Evolutionary conservation across 2,113 vertebrate species (phyloP), one percentile per base, ranked within the genome.

Genomic region (Otis tarda): DNA sequence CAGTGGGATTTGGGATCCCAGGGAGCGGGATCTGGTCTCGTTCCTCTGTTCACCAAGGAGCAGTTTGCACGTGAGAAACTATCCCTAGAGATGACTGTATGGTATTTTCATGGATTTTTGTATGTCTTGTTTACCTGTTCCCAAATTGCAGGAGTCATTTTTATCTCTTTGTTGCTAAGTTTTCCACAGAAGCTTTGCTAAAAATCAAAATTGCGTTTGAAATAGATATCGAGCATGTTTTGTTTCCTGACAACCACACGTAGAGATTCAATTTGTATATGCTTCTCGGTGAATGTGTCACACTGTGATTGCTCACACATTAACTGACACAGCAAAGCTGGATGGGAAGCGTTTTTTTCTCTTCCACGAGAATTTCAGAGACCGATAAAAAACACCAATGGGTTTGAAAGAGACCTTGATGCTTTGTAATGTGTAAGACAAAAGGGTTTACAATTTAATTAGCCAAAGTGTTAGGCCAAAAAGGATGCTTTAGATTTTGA

Each of bases 231-330:
- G 89, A 96, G 92, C 80, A 5, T 53, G 84, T 94, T 96, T 94
- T 94, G 94, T 95, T 92, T 96, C 96, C 95, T 96, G 95, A 96
- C 95, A 95, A 89, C 95, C 96, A 84, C 95, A 96, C 70, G 45
- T 92, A 89, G 94, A 68, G 92, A 94, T 89, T 96, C 96, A 82
- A 92, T 97, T 95, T 96, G 95, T 94, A 82, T 49, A 84, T 0
- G n/a, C 86, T 96, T 61, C 89, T 80, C 2, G 5, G 88, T 61
- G 89, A 88, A 41, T 75, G 61, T 76, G 77, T 86, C 92, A 84
- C 1, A 75, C 95, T 95, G 94, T 71, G 95, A 95, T 71, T 94
- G 95, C 95, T 96, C 96, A 93, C 89, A 96, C 80, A 47, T 92
- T 85, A 92, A 94, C 57, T 84, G 92, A 90, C 94, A 89, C 56